phyloP scores from a whole-genome alignment of 2,797 vertebrate genomes.

The Tokudaia muenninki region DNA sequence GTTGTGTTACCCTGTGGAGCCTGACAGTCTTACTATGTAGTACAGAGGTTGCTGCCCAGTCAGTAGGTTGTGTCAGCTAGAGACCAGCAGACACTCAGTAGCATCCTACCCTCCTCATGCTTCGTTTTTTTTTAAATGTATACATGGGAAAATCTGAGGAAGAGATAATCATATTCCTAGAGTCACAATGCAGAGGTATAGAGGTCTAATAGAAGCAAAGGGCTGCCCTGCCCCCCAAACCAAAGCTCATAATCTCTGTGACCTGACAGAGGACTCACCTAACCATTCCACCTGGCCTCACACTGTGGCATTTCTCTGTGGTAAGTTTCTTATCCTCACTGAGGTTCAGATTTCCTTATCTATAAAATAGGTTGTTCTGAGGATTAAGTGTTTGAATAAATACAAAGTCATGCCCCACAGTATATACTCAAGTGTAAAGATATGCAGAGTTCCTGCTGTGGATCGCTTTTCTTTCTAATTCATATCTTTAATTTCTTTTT shows the following conservation, averaged over 20 bases:
- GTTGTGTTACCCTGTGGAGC: neutral
- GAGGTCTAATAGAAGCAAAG: neutral
- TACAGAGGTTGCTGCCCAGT: neutral
- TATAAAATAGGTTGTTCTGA: neutral
- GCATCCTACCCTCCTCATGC: neutral
- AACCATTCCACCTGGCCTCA: neutral
- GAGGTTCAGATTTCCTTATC: neutral
- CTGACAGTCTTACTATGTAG: neutral
- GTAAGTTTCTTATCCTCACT: neutral
- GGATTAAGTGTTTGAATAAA: neutral
- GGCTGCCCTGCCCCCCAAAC: neutral
- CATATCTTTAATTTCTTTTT: slow-evolving; percentile 36
- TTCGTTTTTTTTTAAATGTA: neutral
- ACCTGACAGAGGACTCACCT: neutral
- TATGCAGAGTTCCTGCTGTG: neutral
- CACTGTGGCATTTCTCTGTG: neutral
- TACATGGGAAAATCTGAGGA: neutral
- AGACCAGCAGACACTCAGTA: neutral
- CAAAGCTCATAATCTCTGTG: neutral
- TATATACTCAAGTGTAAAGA: neutral
- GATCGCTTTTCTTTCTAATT: neutral
- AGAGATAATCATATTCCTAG: neutral
- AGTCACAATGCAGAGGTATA: neutral
- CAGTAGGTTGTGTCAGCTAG: neutral
- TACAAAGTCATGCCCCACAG: neutral